These are phyloP conservation scores for Mustela lutreola DNA, from an alignment of 2,113 vertebrate species.

Conservation along the genomic window DNA sequence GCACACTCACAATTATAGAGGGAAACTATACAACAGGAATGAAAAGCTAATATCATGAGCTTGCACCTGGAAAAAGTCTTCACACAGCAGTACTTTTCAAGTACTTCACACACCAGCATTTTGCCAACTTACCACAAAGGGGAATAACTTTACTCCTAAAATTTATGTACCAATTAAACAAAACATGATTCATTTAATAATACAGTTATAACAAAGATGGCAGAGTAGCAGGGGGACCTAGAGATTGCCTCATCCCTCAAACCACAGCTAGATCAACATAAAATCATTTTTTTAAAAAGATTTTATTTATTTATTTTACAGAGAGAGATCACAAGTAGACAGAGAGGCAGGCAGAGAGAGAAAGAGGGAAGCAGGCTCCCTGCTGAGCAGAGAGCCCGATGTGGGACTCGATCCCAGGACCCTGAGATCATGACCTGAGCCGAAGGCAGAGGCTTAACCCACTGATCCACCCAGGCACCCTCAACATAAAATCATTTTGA, in stretches of 20 bases:
- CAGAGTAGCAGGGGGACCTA: background rate
- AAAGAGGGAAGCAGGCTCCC: too few relatives aligned
- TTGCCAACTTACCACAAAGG: background rate
- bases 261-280: background rate
- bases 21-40: background rate
- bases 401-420: too few relatives aligned
- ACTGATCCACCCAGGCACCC: too few relatives aligned
- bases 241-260: background rate
- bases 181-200: slow-evolving; percentile 1
- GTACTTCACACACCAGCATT: background rate
- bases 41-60: background rate
- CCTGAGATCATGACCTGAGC: too few relatives aligned
- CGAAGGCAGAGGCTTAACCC: too few relatives aligned
- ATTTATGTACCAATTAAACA: background rate
- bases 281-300: background rate
- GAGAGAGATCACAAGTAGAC: too few relatives aligned
- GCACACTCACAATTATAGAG: background rate
- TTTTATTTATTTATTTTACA: too few relatives aligned
- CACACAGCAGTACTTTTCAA: background rate
- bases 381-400: too few relatives aligned
- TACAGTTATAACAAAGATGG: background rate
- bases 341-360: too few relatives aligned
- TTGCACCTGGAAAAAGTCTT: background rate
- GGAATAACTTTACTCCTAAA: slow-evolving; percentile 30
- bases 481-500: background rate